Base-by-base conservation (phyloP, 2,797 vertebrate species). In the Chlorospingus flavigularis region DNA sequence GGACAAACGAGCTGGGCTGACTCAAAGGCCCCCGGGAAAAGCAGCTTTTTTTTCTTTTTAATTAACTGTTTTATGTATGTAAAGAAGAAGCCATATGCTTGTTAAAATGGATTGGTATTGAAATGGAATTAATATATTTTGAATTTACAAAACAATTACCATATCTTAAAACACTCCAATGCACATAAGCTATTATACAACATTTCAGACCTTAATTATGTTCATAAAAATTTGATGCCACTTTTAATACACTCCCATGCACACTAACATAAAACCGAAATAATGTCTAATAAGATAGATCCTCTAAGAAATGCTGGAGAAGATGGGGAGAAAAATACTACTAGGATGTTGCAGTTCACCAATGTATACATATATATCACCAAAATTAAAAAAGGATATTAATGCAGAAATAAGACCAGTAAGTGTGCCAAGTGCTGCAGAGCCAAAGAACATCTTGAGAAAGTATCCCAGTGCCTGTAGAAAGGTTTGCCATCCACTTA, bases 361-460 rank as follows among this genome's bases (percentile, higher is more conserved):
- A 60, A 17, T n/a, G 75, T 55, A 74, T 13, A 18, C 5, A 6
- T 6, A 24, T 17, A 21, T 30, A 66, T 68, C 50, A 80, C 20
- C 70, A 83, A 67, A 63, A 92, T 31, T 42, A 4, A 40, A 75
- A 97, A 96, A 98, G 99, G 99, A 99, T 99, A 99, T 99, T 94
- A 99, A 92, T 94, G 99, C 99, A 37, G 99, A 99, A 98, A 99
- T 99, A 94, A 99, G 99, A 95, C 99, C 99, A 9, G 99, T 99
- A 92, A 99, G 98, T 3, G 99, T 99, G 96, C 99, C 99, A 54
- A 99, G 98, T 0, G 99, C 99, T 16, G 99, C 99, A 8, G 99
- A 99, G 80, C 99, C 99, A 42, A 99, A 99, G 97, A 99, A 99
- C 99, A 99, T 99, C 95, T 99, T 98, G 31, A 99, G 98, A 95